Conservation (phyloP, 2,797 vertebrate genomes). For the Pseudochirops corinnae region DNA sequence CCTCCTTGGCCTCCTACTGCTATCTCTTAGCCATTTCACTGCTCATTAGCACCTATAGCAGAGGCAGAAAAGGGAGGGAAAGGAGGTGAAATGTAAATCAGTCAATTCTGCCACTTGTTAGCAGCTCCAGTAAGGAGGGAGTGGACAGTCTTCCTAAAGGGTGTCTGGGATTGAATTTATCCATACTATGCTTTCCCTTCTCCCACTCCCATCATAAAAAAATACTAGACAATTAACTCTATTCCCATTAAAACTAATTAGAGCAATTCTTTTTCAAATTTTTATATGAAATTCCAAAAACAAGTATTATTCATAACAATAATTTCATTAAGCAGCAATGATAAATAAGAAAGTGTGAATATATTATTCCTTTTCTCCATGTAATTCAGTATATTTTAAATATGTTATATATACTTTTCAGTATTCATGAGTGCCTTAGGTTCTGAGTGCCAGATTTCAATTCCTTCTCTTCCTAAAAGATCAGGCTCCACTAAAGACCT, state of each 20-base stretch:
- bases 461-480: not conserved
- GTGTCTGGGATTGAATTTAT: too few species aligned
- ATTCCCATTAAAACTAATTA: not conserved
- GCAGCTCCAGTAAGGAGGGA: rapidly evolving
- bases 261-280: not conserved
- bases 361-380: not conserved
- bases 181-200: not conserved
- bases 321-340: not conserved
- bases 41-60: conserved; percentile 32
- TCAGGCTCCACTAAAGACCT: not conserved
- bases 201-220: not conserved
- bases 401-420: not conserved
- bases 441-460: not conserved
- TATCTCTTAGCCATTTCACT: not conserved
- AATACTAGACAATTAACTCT: not conserved
- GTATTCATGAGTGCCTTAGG: not conserved
- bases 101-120: rapidly evolving
- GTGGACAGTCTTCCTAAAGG: too few species aligned
- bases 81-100: not conserved
- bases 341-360: not conserved
- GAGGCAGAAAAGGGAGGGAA: not conserved
- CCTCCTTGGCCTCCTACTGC: not conserved
- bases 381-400: not conserved
- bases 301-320: not conserved
- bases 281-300: not conserved